Percentiles rank a stretch among this genome's conserved stretches.
phyloP scores from a whole-genome alignment of 2,888 invertebrate genomes.

The Alloscopus bannaensis region DNA sequence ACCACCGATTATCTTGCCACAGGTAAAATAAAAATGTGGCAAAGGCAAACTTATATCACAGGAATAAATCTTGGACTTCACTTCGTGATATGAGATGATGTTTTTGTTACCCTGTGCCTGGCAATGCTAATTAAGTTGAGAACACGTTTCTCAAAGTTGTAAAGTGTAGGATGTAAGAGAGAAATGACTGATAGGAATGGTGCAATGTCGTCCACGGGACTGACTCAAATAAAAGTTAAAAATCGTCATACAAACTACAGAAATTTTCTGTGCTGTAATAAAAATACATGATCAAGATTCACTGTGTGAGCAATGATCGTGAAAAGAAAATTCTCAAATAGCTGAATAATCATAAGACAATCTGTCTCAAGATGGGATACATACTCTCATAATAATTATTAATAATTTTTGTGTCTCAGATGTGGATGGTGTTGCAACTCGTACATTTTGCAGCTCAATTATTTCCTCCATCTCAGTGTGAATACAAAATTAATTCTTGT shows the following conservation, averaged over 20 bases:
- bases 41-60: conserved; percentile 23
- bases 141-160: conserved; percentile 47
- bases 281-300: no score
- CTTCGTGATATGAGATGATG: not conserved
- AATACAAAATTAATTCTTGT: not conserved
- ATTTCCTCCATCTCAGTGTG: not conserved
- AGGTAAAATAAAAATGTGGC: no score
- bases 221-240: not conserved
- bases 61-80: conserved; percentile 23
- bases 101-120: conserved; percentile 11
- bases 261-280: not conserved
- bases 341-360: no score
- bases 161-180: not conserved
- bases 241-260: not conserved
- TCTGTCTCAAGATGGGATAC: no score
- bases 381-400: no score
- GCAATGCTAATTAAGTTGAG: conserved; percentile 24
- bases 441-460: no score
- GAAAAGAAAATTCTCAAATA: no score
- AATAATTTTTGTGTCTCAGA: no score
- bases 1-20: not conserved
- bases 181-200: not conserved
- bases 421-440: no score
- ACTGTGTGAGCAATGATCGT: no score
- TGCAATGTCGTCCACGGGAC: not conserved